Conservation (phyloP, 2,113 vertebrate genomes). For the Ranitomeya imitator region DNA sequence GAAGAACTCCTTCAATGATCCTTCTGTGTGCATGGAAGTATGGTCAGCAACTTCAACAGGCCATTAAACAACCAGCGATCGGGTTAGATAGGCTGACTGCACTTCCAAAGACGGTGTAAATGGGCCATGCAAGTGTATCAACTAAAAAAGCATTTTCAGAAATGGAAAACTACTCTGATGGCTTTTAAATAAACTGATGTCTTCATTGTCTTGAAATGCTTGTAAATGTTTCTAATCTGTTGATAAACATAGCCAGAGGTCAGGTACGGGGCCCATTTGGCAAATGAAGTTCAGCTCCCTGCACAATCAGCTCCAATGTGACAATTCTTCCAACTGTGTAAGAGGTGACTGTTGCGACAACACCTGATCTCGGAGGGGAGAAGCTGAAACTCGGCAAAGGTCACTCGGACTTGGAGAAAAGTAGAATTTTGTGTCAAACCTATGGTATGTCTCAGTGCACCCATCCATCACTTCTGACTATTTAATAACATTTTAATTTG, state of each 20-base stretch:
- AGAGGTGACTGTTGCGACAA: constrained; percentile 9
- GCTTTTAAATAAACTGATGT: background rate
- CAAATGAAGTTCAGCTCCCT: constrained; percentile 2
- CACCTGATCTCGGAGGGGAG: background rate
- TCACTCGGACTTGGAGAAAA: constrained; percentile 33
- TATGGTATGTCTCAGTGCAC: background rate
- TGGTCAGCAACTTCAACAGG: too few relatives aligned
- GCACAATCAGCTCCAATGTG: background rate
- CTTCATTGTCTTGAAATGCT: background rate
- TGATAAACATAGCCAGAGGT: constrained; percentile 14
- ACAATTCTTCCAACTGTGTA: constrained; percentile 27
- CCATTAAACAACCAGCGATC: too few relatives aligned
- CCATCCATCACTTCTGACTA: background rate
- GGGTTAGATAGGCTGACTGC: too few relatives aligned
- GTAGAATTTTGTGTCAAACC: background rate
- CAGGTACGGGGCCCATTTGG: constrained; percentile 16
- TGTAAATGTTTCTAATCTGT: background rate
- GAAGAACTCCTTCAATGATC: too few relatives aligned
- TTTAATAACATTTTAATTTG: constrained; percentile 44
- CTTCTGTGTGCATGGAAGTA: too few relatives aligned
- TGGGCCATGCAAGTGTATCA: too few relatives aligned
- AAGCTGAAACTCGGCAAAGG: background rate
- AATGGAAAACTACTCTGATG: constrained; percentile 22
- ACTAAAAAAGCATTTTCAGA: background rate
- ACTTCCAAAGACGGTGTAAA: too few relatives aligned